Conservation (phyloP, 2,113 vertebrate genomes). For the Plecturocebus donacophilus region DNA sequence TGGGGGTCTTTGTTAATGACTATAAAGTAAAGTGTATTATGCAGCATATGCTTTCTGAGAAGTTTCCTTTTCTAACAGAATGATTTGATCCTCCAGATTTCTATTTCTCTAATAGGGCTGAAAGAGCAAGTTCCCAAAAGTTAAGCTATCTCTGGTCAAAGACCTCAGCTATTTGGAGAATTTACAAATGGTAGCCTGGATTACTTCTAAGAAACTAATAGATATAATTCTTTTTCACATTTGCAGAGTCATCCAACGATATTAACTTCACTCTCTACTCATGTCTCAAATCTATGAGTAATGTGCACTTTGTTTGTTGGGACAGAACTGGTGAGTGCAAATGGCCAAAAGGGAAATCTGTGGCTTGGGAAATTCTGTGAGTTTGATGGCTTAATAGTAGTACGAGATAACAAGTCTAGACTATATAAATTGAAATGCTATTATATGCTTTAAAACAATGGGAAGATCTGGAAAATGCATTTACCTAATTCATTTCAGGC, state of each 20-base stretch:
- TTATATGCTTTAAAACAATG: conserved; percentile 62
- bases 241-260: conserved; percentile 32
- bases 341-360: conserved; percentile 53
- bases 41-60: neutral
- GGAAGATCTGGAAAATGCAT: conserved; percentile 66
- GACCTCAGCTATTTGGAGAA: conserved; percentile 21
- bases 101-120: neutral
- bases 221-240: conserved; percentile 8
- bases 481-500: conserved; percentile 60
- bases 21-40: neutral
- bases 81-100: neutral
- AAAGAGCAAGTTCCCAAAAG: conserved; percentile 28
- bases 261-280: conserved; percentile 4
- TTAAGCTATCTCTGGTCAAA: conserved; percentile 8
- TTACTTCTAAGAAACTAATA: conserved; percentile 5
- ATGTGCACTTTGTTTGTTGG: neutral
- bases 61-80: conserved; percentile 31
- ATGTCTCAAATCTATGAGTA: conserved; percentile 14
- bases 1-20: neutral
- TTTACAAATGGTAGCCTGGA: conserved; percentile 9
- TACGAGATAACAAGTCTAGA: conserved; percentile 75
- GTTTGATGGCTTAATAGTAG: conserved; percentile 66
- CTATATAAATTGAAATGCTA: conserved; percentile 63
- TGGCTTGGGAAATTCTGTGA: conserved; percentile 56
- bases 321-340: conserved; percentile 51